Conservation (phyloP, 2,797 vertebrate species). For the Notoglanidium macrostoma region DNA sequence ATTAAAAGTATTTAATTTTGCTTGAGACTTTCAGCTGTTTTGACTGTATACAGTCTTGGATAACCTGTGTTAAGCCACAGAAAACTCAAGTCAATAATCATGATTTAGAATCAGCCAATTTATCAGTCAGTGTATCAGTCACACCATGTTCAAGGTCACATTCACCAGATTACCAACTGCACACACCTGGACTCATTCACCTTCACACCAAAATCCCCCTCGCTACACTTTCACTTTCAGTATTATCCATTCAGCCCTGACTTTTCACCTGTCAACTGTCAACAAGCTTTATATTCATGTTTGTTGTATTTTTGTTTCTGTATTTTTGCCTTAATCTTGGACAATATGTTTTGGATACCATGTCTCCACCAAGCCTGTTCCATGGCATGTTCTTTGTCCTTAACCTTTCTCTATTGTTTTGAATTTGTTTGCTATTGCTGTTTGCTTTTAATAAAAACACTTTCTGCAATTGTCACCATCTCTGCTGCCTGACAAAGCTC, state of each 20-base stretch:
- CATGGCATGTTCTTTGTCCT: not conserved
- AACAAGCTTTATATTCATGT: not conserved
- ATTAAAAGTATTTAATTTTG: not conserved
- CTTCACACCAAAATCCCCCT: not conserved
- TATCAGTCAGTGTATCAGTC: too few species aligned
- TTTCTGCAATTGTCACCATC: too few species aligned
- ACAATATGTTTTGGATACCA: not conserved
- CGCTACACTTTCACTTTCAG: too few species aligned
- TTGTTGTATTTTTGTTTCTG: not conserved
- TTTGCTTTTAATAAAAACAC: too few species aligned
- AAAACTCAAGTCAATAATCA: not conserved
- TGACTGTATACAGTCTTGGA: not conserved
- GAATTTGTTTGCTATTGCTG: too few species aligned
- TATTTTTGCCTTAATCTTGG: not conserved
- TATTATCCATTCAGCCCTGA: not conserved
- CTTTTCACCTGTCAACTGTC: not conserved
- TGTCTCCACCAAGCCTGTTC: not conserved
- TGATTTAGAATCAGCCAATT: not conserved
- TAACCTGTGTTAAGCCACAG: too few species aligned
- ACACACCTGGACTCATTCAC: not conserved
- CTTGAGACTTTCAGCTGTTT: not conserved
- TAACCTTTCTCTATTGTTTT: not conserved
- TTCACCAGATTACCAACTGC: not conserved
- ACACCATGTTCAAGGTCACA: not conserved
- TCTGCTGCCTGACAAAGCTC: too few species aligned